Conservation (phyloP, 1,140 invertebrate genomes). For the Drosophila yakuba region DNA sequence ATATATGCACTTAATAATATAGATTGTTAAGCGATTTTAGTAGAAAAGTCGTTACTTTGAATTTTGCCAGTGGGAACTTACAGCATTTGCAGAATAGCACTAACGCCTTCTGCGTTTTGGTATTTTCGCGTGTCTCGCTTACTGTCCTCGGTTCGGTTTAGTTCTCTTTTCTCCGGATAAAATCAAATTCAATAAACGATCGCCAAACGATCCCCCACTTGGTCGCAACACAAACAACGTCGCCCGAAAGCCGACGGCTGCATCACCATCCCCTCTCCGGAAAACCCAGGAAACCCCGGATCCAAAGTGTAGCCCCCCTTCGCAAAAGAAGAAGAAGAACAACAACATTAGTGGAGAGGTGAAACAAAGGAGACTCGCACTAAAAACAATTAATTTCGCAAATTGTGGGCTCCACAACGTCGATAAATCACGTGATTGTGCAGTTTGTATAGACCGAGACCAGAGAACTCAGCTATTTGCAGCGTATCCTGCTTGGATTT, state of each 20-base stretch:
- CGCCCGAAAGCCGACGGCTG: conserved; percentile 5
- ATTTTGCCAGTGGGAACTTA: conserved; percentile 1
- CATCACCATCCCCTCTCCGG: neutral
- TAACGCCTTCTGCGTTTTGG: conserved; percentile 8
- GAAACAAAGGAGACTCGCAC: conserved; percentile 75
- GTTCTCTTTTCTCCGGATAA: conserved; percentile 42
- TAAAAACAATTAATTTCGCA: conserved; percentile 59
- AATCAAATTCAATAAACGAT: conserved; percentile 44
- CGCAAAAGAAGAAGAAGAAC: conserved; percentile 39
- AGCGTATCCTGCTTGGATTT: conserved; percentile 13
- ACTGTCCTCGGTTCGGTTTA: conserved; percentile 37
- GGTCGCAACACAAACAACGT: conserved; percentile 26
- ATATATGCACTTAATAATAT: neutral
- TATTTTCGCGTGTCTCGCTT: conserved; percentile 20
- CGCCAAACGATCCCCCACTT: conserved; percentile 35
- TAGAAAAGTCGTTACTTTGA: neutral
- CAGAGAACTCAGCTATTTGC: neutral
- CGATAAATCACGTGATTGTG: conserved; percentile 38
- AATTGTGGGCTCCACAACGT: conserved; percentile 38
- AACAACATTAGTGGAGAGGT: conserved; percentile 49
- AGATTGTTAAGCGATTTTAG: neutral
- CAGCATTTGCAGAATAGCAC: neutral
- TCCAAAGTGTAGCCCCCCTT: conserved; percentile 8
- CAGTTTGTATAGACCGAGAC: neutral
- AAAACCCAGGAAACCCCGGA: conserved; percentile 4